Base-by-base conservation (phyloP, 1,140 invertebrate species). In the Drosophila elegans region DNA sequence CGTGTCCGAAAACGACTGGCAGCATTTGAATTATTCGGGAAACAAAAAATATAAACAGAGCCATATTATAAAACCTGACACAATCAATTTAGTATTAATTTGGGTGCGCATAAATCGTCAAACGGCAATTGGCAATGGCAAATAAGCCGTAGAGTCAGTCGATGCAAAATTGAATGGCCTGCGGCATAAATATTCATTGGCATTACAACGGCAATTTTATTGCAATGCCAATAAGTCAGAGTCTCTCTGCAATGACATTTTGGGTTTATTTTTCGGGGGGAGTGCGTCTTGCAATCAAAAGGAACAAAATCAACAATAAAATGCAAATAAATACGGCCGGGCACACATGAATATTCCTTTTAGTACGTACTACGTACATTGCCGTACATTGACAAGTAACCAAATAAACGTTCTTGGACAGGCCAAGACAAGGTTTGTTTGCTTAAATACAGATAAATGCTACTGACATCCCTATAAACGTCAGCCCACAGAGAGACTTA, bases 1-100 rank as follows among this genome's bases (percentile, higher is more conserved):
- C 5, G 11, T n/a, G 2, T 4, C n/a, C 34, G 10, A 16, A 49
- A 49, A 4, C 34, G 59, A 42, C 45, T 34, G 29, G 36, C 38
- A 48, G 63, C 9, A 16, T 71, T 57, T 71, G 42, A 57, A 39
- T 49, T 57, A 72, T 57, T 71, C 25, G 36, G 10, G n/a, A 13
- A 41, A 49, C 34, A 57, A 38, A 71, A 44, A 67, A 57, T n/a
- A 49, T 39, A 69, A 32, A 61, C 13, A 55, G 6, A 56, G 36
- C 12, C 44, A 32, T 74, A 63, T 64, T 74, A 61, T 74, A 53
- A 34, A 55, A 56, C 42, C 64, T 60, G 72, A 62, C 82, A 79
- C 79, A 88, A 86, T 86, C 83, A 83, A 88, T 88, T 82, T 88
- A 63, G 83, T 83, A 88, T 86, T 86, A 86, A 86, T 83, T 88